A percentile compares a stretch with the other conserved stretches of the same genome.
Evolutionary conservation across 2,797 vertebrate species (phyloP).

Genomic region (Tragopan temminckii): DNA sequence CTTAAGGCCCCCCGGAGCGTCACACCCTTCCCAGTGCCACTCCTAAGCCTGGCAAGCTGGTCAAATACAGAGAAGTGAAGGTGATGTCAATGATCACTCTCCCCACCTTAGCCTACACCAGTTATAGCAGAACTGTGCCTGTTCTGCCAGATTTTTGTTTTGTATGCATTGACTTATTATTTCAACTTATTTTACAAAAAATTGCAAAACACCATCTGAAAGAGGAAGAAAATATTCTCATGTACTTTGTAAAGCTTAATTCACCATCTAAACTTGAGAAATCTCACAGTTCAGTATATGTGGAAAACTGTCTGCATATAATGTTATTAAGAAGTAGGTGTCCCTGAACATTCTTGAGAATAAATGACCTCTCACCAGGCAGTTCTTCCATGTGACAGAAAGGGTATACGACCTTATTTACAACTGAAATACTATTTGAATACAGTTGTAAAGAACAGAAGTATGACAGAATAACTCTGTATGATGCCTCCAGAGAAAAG

Average conservation of each 20-base stretch:
- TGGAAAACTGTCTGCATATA: not conserved
- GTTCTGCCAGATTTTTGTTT: not conserved
- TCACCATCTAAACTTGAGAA: not conserved
- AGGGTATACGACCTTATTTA: not conserved
- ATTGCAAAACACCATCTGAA: not conserved
- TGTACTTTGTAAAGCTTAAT: not conserved
- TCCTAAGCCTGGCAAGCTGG: not conserved
- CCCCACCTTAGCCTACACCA: rapidly evolving
- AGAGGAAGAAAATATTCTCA: not conserved
- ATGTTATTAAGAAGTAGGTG: not conserved
- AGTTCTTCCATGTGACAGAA: not conserved
- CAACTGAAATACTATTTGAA: not conserved
- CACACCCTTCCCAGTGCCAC: not conserved
- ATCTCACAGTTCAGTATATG: not conserved
- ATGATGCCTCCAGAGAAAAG: not conserved
- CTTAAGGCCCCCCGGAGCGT: not conserved
- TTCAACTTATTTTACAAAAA: not conserved
- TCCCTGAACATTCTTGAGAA: not conserved
- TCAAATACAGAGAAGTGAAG: not conserved
- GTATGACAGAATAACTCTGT: not conserved
- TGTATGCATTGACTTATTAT: not conserved
- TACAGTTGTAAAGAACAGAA: not conserved
- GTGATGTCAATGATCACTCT: not conserved
- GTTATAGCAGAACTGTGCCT: not conserved
- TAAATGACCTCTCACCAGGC: not conserved